phyloP scores from a whole-genome alignment of 2,113 vertebrate species.

The Urocitellus parryii region DNA sequence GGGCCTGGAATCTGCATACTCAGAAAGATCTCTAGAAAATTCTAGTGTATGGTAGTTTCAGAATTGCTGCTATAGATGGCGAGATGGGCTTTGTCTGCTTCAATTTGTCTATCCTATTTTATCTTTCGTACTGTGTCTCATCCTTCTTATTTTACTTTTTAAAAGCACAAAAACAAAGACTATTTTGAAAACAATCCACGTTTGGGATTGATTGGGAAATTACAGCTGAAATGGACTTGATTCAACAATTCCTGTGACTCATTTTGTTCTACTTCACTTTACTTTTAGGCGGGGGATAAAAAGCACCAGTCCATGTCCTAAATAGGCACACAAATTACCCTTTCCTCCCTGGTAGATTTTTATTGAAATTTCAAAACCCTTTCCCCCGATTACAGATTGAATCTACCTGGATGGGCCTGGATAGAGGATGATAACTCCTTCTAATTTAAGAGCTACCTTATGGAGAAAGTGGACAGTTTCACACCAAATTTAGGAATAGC shows the following conservation, averaged over 20 bases:
- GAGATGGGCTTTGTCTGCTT: neutral
- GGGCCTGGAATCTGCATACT: neutral
- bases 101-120: neutral
- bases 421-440: neutral
- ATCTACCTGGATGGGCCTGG: too few relatives aligned
- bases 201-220: neutral
- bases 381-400: neutral
- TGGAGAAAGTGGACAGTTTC: neutral
- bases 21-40: neutral
- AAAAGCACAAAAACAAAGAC: neutral
- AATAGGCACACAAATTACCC: neutral
- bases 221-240: neutral
- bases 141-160: neutral
- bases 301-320: neutral
- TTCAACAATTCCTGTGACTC: neutral
- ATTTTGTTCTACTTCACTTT: neutral
- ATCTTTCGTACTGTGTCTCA: neutral
- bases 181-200: conserved; percentile 36
- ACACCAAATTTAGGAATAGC: neutral
- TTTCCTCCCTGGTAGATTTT: neutral
- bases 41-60: neutral
- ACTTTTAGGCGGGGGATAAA: neutral
- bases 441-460: neutral
- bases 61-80: neutral
- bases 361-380: neutral